These are phyloP conservation scores for Anthoscopus minutus DNA, from an alignment of 2,113 vertebrate genomes.

Conservation along the genomic window DNA sequence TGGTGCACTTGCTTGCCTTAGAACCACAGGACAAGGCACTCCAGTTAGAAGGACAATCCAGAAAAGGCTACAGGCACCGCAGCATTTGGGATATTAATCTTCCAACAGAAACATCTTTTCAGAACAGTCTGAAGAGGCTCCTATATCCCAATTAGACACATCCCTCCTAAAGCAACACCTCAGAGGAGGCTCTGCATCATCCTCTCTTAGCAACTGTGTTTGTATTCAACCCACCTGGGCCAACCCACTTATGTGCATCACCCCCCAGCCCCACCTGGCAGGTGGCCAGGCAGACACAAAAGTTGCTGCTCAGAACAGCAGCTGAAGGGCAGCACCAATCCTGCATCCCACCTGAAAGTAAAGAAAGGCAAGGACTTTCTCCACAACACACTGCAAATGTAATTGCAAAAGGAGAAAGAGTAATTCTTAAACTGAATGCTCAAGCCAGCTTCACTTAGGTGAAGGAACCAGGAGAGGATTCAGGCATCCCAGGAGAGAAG, in stretches of 20 bases:
- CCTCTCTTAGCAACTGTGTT: accelerated
- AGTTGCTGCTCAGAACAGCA: not conserved
- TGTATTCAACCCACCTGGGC: not conserved
- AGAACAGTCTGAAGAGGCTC: not conserved
- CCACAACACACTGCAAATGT: not conserved
- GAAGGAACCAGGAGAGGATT: not conserved
- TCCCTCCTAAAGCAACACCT: not conserved
- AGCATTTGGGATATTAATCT: not conserved
- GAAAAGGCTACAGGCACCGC: not conserved
- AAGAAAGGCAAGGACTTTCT: not conserved
- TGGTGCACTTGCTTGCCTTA: accelerated
- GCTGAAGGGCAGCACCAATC: not conserved
- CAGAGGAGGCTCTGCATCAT: not conserved
- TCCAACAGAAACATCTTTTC: not conserved
- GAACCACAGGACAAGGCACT: not conserved
- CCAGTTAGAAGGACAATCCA: not conserved
- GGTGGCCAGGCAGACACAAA: not conserved
- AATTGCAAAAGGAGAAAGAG: not conserved
- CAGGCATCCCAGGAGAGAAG: not conserved
- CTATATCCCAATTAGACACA: not conserved
- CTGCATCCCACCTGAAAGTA: not conserved
- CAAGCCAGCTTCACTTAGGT: not conserved
- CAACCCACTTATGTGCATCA: not conserved
- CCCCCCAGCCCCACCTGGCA: not conserved
- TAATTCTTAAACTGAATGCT: not conserved